These are phyloP conservation scores for Pristionchus maxplancki DNA, from an alignment of 2,888 invertebrate species.

Conservation along the genomic window DNA sequence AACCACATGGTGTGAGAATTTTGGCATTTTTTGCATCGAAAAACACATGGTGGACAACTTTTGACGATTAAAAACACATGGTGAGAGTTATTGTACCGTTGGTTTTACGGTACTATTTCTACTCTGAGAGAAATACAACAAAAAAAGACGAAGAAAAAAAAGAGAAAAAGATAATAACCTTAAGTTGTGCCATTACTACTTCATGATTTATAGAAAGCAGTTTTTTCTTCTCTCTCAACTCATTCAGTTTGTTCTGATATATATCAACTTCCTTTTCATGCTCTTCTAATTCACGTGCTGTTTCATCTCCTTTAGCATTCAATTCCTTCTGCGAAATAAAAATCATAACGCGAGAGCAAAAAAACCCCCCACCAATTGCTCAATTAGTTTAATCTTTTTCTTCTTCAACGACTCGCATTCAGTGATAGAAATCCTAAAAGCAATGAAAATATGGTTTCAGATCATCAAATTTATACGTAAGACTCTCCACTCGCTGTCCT, in stretches of 20 bases:
- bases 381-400: background rate
- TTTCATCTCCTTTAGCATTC: background rate
- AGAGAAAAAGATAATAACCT: background rate
- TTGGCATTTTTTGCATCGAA: too few relatives aligned
- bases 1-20: too few relatives aligned
- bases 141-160: too few relatives aligned
- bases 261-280: background rate
- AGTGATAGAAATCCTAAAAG: background rate
- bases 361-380: background rate
- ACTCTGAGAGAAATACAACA: too few relatives aligned
- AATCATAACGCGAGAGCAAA: background rate
- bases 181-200: background rate
- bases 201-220: background rate
- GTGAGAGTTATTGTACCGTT: too few relatives aligned
- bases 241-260: background rate
- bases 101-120: too few relatives aligned
- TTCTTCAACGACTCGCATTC: background rate
- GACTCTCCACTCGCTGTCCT: background rate
- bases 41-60: too few relatives aligned
- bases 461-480: background rate
- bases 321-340: slow-evolving; percentile 1
- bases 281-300: background rate
- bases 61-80: too few relatives aligned
- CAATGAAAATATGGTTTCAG: background rate
- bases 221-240: background rate